Evolutionary conservation across 2,113 vertebrate species (phyloP), one percentile per base, ranked within the genome.

Genomic region (Tupaia chinensis): DNA sequence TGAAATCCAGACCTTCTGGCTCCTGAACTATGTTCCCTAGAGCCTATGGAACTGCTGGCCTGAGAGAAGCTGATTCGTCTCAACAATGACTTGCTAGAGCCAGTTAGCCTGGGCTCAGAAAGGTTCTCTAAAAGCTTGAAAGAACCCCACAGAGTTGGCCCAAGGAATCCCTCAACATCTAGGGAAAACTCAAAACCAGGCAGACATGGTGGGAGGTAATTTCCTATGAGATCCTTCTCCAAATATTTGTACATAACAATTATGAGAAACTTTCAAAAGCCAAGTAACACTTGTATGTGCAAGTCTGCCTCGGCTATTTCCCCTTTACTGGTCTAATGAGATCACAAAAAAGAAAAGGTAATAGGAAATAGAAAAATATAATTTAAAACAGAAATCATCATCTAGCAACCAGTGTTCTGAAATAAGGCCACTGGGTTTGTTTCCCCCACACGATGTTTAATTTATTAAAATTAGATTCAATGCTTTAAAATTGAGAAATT

Each of bases 331-430:
- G 17, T 54, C 72, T 89, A 86, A 72, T 44, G 23, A 70, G n/a
- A 95, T 76, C 86, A 65, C 14, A 34, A 93, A 32, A 44, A 96
- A n/a, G 25, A 91, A 96, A 93, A 95, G 25, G 5, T 68, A 72
- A 72, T 54, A 94, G 32, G 80, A 80, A 89, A 53, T 29, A 78
- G 17, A 54, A 82, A 73, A 86, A 74, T 44, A n/a, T 23, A 92
- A 82, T 85, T 81, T 53, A n/a, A 94, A 95, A 79, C 25, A 85
- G 74, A 85, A 23, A 74, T 79, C 63, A n/a, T 58, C 32, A 72
- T 25, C 72, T 27, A 76, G 60, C 63, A 92, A 12, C 72, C 29
- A 73, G 2, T 77, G 69, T 11, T 29, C 87, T 92, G 29, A 76
- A 89, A 63, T 66, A 61, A 74, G 14, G 34, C 16, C 32, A 13